phyloP scores from a whole-genome alignment of 2,888 invertebrate species.

The Drosophila greeni region DNA sequence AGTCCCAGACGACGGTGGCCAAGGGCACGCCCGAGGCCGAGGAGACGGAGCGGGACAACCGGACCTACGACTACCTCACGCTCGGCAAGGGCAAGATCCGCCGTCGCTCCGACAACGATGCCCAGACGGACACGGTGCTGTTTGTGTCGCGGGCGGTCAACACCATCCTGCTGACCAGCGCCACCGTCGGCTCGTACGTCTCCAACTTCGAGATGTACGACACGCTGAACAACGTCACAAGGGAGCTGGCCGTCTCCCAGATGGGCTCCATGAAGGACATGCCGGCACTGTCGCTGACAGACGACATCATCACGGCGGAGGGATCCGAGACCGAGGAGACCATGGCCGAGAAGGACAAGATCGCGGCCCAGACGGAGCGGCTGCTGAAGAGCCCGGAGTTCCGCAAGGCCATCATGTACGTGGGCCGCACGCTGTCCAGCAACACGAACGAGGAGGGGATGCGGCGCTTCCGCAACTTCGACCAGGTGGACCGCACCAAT shows the following conservation, averaged over 20 bases:
- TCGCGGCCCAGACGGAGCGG: conserved; percentile 29
- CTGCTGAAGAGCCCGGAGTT: conserved; percentile 76
- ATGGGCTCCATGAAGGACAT: neutral
- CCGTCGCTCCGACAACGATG: conserved; percentile 84
- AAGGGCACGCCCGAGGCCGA: conserved; percentile 81
- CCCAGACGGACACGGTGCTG: conserved; percentile 83
- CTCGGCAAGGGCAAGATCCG: conserved; percentile 84
- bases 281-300: neutral
- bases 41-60: conserved; percentile 82
- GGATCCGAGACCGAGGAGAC: conserved; percentile 14
- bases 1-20: conserved; percentile 82
- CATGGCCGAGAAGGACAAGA: conserved; percentile 51
- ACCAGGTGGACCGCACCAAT: conserved; percentile 81
- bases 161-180: conserved; percentile 71
- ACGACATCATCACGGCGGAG: neutral
- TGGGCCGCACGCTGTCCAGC: conserved; percentile 86
- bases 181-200: conserved; percentile 82
- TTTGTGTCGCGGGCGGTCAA: conserved; percentile 83
- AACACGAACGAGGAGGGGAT: conserved; percentile 83
- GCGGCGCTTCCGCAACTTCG: conserved; percentile 85
- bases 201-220: conserved; percentile 89
- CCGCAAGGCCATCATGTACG: conserved; percentile 82
- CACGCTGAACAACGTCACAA: conserved; percentile 79
- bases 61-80: conserved; percentile 84
- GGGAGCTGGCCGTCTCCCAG: neutral